Percentiles rank a stretch among this genome's conserved stretches.
phyloP scores from a whole-genome alignment of 2,113 vertebrate genomes.

The Suncus etruscus region DNA sequence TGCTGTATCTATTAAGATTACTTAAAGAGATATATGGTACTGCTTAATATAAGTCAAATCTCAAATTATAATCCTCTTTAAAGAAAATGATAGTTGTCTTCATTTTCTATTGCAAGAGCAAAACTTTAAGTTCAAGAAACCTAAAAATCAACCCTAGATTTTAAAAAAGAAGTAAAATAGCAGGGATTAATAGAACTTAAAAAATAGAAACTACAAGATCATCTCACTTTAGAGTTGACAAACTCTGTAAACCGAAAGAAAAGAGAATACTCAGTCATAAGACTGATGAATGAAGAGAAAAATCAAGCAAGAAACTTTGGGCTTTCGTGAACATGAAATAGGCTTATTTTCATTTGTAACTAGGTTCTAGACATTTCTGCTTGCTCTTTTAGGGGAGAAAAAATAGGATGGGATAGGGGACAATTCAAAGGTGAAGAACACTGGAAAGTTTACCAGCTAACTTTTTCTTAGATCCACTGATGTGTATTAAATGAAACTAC shows the following conservation, averaged over 20 bases:
- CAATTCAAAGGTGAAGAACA: conserved; percentile 14
- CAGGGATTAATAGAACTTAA: conserved; percentile 40
- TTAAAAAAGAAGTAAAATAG: conserved; percentile 53
- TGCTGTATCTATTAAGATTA: neutral
- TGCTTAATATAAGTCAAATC: conserved; percentile 26
- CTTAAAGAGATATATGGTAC: conserved; percentile 35
- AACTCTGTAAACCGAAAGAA: neutral
- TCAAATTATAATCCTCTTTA: conserved; percentile 40
- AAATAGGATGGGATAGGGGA: neutral
- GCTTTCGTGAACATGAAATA: neutral
- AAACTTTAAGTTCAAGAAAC: conserved; percentile 23
- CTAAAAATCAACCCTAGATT: conserved; percentile 43
- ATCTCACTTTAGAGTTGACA: neutral
- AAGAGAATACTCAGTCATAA: neutral
- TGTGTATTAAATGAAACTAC: conserved; percentile 30
- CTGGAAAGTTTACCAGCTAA: conserved; percentile 43
- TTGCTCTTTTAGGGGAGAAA: neutral
- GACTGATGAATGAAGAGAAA: neutral
- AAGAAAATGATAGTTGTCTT: conserved; percentile 48
- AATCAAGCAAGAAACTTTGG: neutral
- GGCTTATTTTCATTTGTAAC: neutral
- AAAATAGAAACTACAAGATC: conserved; percentile 38
- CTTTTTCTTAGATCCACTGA: conserved; percentile 34
- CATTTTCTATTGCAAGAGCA: neutral
- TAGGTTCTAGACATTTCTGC: neutral